phyloP scores from a whole-genome alignment of 2,888 invertebrate species.

The Alcis repandata region DNA sequence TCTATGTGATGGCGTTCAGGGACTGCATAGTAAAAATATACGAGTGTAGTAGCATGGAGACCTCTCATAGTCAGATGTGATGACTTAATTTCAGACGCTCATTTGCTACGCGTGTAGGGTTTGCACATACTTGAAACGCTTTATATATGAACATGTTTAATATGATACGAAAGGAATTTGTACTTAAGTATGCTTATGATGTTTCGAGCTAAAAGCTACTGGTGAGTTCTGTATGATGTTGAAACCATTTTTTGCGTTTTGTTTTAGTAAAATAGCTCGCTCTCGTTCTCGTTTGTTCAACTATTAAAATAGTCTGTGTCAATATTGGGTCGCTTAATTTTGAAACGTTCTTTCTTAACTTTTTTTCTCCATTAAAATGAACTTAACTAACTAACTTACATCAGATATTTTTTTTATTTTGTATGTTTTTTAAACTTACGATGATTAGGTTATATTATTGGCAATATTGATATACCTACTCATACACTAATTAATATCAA shows the following conservation, averaged over 20 bases:
- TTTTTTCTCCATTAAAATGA: not conserved
- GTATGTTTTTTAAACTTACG: too few species aligned
- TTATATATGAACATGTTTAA: slow-evolving; percentile 43
- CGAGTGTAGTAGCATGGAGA: slow-evolving; percentile 65
- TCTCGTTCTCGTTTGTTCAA: not conserved
- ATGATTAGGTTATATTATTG: too few species aligned
- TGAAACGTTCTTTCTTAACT: not conserved
- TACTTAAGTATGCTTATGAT: slow-evolving; percentile 29
- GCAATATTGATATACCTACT: too few species aligned
- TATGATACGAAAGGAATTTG: slow-evolving; percentile 36
- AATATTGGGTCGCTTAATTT: too few species aligned
- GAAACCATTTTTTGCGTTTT: not conserved
- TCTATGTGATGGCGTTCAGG: not conserved
- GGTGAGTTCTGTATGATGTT: slow-evolving; percentile 3
- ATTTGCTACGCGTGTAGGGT: slow-evolving; percentile 73
- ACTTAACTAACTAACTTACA: too few species aligned
- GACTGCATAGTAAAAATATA: slow-evolving; percentile 54
- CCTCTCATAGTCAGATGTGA: slow-evolving; percentile 74
- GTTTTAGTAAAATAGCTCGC: not conserved
- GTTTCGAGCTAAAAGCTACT: slow-evolving; percentile 25
- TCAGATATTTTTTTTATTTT: too few species aligned
- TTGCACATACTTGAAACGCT: slow-evolving; percentile 55
- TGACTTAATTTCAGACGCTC: slow-evolving; percentile 77
- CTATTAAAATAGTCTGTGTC: not conserved
- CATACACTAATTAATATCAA: too few species aligned